Base-by-base conservation (phyloP, 2,888 invertebrate genomes). In the Neuroscelio doddi region DNA sequence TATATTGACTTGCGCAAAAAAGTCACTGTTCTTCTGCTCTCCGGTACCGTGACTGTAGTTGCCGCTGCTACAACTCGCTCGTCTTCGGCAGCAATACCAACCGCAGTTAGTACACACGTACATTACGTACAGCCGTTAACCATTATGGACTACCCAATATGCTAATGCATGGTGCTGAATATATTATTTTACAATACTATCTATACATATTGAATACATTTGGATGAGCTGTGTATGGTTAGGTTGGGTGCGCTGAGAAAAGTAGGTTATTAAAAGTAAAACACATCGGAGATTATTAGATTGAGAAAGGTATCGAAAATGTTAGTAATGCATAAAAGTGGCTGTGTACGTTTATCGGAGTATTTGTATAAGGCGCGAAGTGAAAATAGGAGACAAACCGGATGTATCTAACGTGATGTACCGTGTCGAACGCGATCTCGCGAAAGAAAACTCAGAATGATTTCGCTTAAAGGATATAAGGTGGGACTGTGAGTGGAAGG, bases 1-100 rank as follows among this genome's bases (percentile, higher is more conserved):
- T 81, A 81, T 81, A 81, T 80, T 80, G 81, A 77, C 80, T 77
- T 74, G 73, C 59, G 73, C 78, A 81, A 81, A 81, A 81, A 81
- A 80, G 73, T 74, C 72, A 75, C 73, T 77, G 73, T 80, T 81
- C 78, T 78, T 76, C 65, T 73, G 70, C 70, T 70, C 68, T 61
- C 69, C 68, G 69, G 74, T 72, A 71, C 73, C 74, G 71, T 69
- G 69, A 69, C 70, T 69, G 44, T 64, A 45, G 47, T 52, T 42
- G 61, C 61, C 29, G 52, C 51, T 30, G 24, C 51, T 30, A 30
- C 61, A 53, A 53, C 62, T 50, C 36, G 55, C 56, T 58, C 61
- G 57, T 57, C 64, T 61, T 68, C 49, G 61, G 52, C 59, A 3
- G 17, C 49, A 3, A 26, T 12, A 45, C 58, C 58, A 55, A 58